Evolutionary conservation across 1,140 invertebrate genomes (phyloP), one percentile per base, ranked within the genome.

Genomic region (Chrysoperla carnea): DNA sequence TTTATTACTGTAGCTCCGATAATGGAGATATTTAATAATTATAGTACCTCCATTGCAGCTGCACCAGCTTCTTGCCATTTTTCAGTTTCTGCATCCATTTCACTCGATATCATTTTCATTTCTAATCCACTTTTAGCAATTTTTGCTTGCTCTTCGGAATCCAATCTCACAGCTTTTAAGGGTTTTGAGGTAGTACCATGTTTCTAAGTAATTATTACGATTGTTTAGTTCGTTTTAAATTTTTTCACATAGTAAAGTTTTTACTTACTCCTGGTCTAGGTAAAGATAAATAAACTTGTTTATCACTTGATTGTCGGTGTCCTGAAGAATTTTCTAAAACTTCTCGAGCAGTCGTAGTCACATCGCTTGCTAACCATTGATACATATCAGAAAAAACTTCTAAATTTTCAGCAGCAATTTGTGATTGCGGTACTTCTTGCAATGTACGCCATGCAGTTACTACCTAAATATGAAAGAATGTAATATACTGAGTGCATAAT

Each of bases 361-460:
- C 78, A 55, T 96, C 92, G 17, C 80, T 80, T 49, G 92, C 81
- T 36, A 96, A 68, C 66, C 86, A 84, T 51, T 92, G 85, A 90
- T 94, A 98, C 75, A 94, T 92, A 57, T 98, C 92, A 37, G 89
- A 79, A 62, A 98, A 98, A 39, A 96, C 90, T 70, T 98, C 92
- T 11, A 98, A 73, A 68, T 98, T 98, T 60, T 98, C 94, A 56
- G 91, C 81, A 29, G 91, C 90, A 44, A 95, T 94, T 64, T 94
- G 90, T 55, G 90, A 95, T 39, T 76, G 80, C 0, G 93, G 88
- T 69, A 95, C 83, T 55, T 83, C 76, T 43, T 84, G 87, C 38
- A 98, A 64, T 17, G 90, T 93, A 48, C 91, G 78, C 40, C 91
- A 88, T 23, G 95, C 90, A 43, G 87, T 84, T 44, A 96, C 77